Evolutionary conservation across 2,113 vertebrate genomes (phyloP).

Genomic region (Dipodomys spectabilis): DNA sequence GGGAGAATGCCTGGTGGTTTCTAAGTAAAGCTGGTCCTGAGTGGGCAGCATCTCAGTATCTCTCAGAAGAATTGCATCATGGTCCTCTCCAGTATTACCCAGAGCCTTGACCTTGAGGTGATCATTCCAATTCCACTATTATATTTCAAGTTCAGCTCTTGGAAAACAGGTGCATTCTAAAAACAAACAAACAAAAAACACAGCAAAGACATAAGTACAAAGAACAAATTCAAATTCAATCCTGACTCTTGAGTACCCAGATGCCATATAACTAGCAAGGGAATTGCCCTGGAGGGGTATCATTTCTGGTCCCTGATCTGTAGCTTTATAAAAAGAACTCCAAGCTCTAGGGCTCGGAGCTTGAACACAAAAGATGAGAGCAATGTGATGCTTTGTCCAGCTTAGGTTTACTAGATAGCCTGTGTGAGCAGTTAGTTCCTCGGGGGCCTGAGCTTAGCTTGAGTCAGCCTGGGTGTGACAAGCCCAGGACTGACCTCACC

Average conservation of each 20-base stretch:
- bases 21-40: background rate
- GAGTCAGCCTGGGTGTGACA: constrained; percentile 69
- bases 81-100: background rate
- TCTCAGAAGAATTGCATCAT: background rate
- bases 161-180: background rate
- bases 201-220: constrained; percentile 14
- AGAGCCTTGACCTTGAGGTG: background rate
- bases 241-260: constrained; percentile 17
- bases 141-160: background rate
- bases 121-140: background rate
- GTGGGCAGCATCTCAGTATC: background rate
- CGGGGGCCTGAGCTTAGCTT: constrained; percentile 1
- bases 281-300: background rate
- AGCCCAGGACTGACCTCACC: constrained; percentile 61
- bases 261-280: background rate
- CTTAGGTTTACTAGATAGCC: constrained; percentile 43
- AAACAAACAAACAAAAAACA: background rate
- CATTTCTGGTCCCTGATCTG: background rate
- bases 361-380: background rate
- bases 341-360: background rate
- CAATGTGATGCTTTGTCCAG: constrained; percentile 17
- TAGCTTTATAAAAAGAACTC: constrained; percentile 47
- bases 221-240: constrained; percentile 4
- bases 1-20: background rate
- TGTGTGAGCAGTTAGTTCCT: background rate